Percentiles rank a stretch among this genome's conserved stretches.
These are phyloP conservation scores for Eumacrocentrus americanus DNA, from an alignment of 2,888 invertebrate species.

Conservation along the genomic window DNA sequence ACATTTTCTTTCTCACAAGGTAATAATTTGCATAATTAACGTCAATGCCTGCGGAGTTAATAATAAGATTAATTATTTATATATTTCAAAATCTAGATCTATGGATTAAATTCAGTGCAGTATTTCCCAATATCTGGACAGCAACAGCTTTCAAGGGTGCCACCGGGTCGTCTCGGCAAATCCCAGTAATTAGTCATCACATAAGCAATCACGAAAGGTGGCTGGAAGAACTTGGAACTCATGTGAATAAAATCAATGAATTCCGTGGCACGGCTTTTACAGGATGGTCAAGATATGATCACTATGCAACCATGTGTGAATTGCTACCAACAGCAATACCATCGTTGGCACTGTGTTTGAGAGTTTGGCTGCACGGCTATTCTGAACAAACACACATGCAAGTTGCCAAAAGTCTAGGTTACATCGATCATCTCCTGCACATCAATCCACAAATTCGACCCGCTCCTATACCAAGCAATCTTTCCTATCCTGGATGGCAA, in stretches of 20 bases:
- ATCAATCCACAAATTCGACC: constrained; percentile 59
- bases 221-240: constrained; percentile 65
- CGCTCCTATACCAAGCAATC: constrained; percentile 58
- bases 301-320: constrained; percentile 76
- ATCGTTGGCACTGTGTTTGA: constrained; percentile 69
- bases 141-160: constrained; percentile 89
- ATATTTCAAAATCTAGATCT: constrained; percentile 48
- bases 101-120: constrained; percentile 70
- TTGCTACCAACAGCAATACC: constrained; percentile 71
- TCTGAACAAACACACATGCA: constrained; percentile 61
- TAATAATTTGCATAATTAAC: too few relatives aligned
- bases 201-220: constrained; percentile 79
- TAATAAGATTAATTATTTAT: constrained; percentile 4
- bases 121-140: constrained; percentile 77
- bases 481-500: constrained; percentile 62
- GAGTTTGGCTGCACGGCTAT: constrained; percentile 64
- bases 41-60: too few relatives aligned
- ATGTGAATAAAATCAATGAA: constrained; percentile 63
- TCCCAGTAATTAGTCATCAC: constrained; percentile 74
- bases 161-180: constrained; percentile 74
- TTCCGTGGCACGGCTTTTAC: constrained; percentile 73
- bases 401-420: constrained; percentile 61
- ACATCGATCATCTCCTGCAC: constrained; percentile 57
- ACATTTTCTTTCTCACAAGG: constrained; percentile 63
- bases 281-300: constrained; percentile 80